Base-by-base conservation (phyloP, 2,888 invertebrate genomes). In the Lasioglossum calceatum region DNA sequence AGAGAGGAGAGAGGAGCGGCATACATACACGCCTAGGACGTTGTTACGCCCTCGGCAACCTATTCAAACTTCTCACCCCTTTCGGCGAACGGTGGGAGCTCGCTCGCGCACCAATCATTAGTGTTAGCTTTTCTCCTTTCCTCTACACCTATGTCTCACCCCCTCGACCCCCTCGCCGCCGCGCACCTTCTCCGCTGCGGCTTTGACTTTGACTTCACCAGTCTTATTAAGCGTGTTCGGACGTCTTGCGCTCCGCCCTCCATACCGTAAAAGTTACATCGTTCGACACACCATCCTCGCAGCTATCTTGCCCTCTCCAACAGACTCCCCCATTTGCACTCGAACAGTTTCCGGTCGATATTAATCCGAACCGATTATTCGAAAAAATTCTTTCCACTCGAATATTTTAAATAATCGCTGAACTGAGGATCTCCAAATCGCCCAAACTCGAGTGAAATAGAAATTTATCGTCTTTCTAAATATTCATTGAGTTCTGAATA, bases 21-120 rank as follows among this genome's bases (percentile, higher is more conserved):
- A 82, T 77, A 86, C 88, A 87, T 77, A 86, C 88, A 87, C 82
- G 88, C 82, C 76, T 73, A 85, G 85, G 81, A 91, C 86, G 84
- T 89, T 91, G 87, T 90, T 91, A 88, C 83, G 87, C 87, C 81
- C 79, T 82, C 82, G 87, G 87, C 86, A 82, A 87, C 85, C 86
- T 89, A 90, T 89, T 91, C 87, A 90, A 90, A 91, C 86, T 87
- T 88, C 87, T 87, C 86, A 77, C 83, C 71, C 86, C 82, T 81
- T 79, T 54, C 67, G 79, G 72, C 80, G 64, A 76, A 75, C 76
- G 72, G 23, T 47, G 74, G 61, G 50, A 72, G 79, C 44, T 54
- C 47, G 42, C 74, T 74, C 47, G 70, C 54, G 78, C 81, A 54
- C 83, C 86, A 80, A 86, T 83, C 86, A 84, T 88, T 79, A 81